These are phyloP conservation scores for Amphimallon solstitiale DNA, from an alignment of 2,888 invertebrate species.

Conservation along the genomic window DNA sequence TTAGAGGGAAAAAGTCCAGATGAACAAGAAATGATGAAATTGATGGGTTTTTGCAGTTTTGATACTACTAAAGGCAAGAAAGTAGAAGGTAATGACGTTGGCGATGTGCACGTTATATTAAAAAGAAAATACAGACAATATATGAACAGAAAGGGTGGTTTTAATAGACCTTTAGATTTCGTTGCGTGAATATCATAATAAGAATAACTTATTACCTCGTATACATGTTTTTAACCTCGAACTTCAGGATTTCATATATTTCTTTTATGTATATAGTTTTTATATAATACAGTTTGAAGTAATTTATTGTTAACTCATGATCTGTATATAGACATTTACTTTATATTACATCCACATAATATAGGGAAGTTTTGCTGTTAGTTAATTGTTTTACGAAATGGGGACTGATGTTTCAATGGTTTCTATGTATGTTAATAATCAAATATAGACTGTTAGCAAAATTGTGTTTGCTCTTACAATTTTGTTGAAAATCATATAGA, in stretches of 20 bases:
- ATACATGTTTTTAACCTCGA: slow-evolving; percentile 29
- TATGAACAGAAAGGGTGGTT: slow-evolving; percentile 99
- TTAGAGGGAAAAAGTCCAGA: slow-evolving; percentile 90
- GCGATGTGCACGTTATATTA: slow-evolving; percentile 94
- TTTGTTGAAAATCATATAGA: neutral
- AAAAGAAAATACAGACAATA: slow-evolving; percentile 98
- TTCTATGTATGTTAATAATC: neutral
- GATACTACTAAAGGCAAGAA: slow-evolving; percentile 96
- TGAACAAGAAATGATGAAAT: slow-evolving; percentile 93
- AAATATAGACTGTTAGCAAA: neutral
- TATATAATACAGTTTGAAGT: neutral
- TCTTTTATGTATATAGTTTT: slow-evolving; percentile 8
- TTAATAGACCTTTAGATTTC: slow-evolving; percentile 97
- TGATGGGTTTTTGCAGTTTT: slow-evolving; percentile 98
- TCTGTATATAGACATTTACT: too few species aligned
- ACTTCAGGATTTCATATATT: slow-evolving; percentile 22
- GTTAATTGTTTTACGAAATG: too few species aligned
- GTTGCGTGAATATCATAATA: slow-evolving; percentile 72
- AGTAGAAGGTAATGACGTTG: slow-evolving; percentile 92
- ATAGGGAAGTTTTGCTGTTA: too few species aligned
- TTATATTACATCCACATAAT: too few species aligned
- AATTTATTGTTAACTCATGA: neutral
- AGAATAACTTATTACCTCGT: slow-evolving; percentile 33
- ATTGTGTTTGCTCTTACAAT: neutral
- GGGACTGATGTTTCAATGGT: too few species aligned